These are phyloP conservation scores for Lepus europaeus DNA, from an alignment of 2,113 vertebrate species.

Conservation along the genomic window DNA sequence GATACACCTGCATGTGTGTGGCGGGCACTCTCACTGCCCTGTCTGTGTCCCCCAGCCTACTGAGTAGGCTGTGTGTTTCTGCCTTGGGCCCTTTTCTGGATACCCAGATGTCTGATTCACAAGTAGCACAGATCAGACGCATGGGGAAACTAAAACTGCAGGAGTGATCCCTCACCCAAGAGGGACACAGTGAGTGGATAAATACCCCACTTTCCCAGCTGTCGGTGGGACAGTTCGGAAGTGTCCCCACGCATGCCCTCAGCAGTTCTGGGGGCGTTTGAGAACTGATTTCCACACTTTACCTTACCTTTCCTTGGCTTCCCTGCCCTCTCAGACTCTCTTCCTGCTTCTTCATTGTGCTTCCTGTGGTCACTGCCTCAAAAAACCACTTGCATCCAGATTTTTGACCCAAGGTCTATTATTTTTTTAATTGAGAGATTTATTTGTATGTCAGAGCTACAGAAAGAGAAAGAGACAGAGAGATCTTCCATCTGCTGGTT, in stretches of 20 bases:
- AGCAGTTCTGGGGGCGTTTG: fast-evolving
- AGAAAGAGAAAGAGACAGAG: too few relatives aligned
- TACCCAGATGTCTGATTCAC: not conserved
- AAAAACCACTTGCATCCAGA: not conserved
- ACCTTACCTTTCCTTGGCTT: not conserved
- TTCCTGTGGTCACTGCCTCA: not conserved
- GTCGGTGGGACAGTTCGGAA: fast-evolving
- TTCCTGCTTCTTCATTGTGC: not conserved
- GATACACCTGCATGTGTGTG: fast-evolving
- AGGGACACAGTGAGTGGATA: not conserved
- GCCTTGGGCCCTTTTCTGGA: not conserved
- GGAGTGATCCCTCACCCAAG: fast-evolving
- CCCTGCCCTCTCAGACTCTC: not conserved
- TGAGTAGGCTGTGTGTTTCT: not conserved
- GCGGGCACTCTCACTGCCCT: not conserved
- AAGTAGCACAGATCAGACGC: not conserved
- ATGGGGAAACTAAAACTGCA: not conserved
- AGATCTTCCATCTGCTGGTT: too few relatives aligned
- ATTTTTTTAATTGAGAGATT: not conserved
- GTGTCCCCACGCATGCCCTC: fast-evolving
- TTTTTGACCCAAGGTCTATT: not conserved
- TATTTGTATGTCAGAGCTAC: too few relatives aligned
- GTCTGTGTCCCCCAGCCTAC: fast-evolving
- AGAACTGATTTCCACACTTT: fast-evolving
- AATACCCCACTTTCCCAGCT: not conserved